phyloP scores from a whole-genome alignment of 2,888 invertebrate genomes.

The Lordiphosa fenestrarum region DNA sequence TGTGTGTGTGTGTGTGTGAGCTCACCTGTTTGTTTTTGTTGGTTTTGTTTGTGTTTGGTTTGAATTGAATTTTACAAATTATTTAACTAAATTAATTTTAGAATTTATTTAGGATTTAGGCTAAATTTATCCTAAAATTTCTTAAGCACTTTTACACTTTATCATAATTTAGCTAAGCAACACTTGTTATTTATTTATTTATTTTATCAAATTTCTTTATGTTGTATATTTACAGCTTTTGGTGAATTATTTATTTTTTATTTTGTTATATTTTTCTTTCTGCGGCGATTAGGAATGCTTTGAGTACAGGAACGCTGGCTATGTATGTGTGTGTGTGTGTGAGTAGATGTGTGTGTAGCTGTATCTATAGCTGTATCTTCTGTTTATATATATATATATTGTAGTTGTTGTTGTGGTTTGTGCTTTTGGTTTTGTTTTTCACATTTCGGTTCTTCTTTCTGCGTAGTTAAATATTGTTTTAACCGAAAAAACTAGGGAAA shows the following conservation, averaged over 20 bases:
- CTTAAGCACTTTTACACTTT: conserved; percentile 22
- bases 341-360: conserved; percentile 18
- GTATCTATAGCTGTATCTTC: conserved; percentile 30
- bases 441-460: conserved; percentile 17
- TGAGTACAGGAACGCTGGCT: conserved; percentile 73
- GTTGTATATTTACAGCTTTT: conserved; percentile 7
- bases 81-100: conserved; percentile 30
- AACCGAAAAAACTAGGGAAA: too few species aligned
- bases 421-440: conserved; percentile 26
- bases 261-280: conserved; percentile 23
- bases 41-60: conserved; percentile 16
- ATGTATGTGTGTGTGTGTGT: conserved; percentile 32
- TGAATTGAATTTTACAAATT: conserved; percentile 22
- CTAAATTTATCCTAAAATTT: conserved; percentile 43
- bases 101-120: conserved; percentile 64
- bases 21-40: conserved; percentile 32
- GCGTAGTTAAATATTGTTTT: conserved; percentile 8
- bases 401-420: conserved; percentile 19
- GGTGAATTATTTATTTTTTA: conserved; percentile 13
- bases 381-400: conserved; percentile 19
- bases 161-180: conserved; percentile 57
- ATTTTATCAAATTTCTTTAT: conserved; percentile 12
- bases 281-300: conserved; percentile 65
- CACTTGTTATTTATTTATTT: conserved; percentile 24
- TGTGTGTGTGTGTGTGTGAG: conserved; percentile 12